phyloP scores from a whole-genome alignment of 2,888 invertebrate genomes.

The Xylocampa areola region DNA sequence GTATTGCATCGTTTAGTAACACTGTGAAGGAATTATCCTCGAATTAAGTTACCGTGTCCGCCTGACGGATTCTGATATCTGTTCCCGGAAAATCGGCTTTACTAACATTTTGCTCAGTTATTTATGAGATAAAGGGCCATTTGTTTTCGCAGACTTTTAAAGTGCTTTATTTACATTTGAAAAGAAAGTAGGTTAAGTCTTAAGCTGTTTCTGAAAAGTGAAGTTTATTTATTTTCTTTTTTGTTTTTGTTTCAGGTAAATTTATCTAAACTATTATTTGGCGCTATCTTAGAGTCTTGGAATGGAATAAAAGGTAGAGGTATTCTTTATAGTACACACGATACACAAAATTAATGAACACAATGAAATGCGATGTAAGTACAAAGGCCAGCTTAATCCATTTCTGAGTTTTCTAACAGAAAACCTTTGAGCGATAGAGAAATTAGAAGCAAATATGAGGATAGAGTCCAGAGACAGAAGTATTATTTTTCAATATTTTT shows the following conservation, averaged over 20 bases:
- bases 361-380: no score
- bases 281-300: no score
- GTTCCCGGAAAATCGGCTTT: conserved; percentile 25
- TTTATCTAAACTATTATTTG: background rate
- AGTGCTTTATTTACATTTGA: conserved; percentile 22
- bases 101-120: conserved; percentile 36
- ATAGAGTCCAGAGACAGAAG: no score
- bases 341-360: no score
- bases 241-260: conserved; percentile 50
- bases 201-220: conserved; percentile 17
- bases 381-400: no score
- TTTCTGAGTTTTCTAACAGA: no score
- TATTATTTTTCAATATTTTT: no score
- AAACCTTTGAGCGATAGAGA: no score
- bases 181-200: conserved; percentile 23
- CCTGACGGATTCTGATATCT: conserved; percentile 9
- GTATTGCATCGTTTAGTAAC: conserved; percentile 7
- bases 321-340: no score
- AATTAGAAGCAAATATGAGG: no score
- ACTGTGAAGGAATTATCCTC: conserved; percentile 22
- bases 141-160: conserved; percentile 23
- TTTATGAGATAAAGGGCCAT: conserved; percentile 37
- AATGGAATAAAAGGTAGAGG: no score
- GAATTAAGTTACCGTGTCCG: conserved; percentile 18
- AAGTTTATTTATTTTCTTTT: conserved; percentile 23